Evolutionary conservation across 2,113 vertebrate species (phyloP).

Genomic region (Isurus oxyrinchus): DNA sequence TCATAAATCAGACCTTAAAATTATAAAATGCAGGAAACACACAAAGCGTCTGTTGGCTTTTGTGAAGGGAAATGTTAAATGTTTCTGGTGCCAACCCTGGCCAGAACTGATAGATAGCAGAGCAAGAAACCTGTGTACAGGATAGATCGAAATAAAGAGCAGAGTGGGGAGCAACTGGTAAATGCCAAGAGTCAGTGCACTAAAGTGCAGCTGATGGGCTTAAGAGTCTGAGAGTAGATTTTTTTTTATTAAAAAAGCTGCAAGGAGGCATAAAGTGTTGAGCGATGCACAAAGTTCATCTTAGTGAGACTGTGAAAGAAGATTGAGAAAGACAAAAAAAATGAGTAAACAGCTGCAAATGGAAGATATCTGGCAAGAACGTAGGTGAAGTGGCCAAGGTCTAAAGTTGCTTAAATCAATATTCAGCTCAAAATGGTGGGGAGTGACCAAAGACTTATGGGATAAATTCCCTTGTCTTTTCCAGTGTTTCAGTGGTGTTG

Average conservation of each 20-base stretch:
- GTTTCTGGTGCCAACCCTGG: neutral
- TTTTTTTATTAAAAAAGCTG: neutral
- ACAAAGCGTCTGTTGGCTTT: neutral
- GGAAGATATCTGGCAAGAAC: too few species aligned
- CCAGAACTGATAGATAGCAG: neutral
- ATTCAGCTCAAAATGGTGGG: too few species aligned
- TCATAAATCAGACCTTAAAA: neutral
- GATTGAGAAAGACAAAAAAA: too few species aligned
- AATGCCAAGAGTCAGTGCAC: neutral
- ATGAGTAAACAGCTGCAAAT: too few species aligned
- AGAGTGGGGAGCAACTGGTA: neutral
- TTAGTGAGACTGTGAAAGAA: neutral
- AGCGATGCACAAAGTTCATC: neutral
- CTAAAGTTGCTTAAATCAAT: too few species aligned
- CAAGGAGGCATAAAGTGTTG: neutral
- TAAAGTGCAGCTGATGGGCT: neutral
- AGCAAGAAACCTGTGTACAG: neutral
- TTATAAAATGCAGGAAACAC: neutral
- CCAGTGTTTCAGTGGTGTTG: too few species aligned
- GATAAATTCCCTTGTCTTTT: too few species aligned
- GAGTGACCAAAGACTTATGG: too few species aligned
- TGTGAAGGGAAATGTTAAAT: neutral
- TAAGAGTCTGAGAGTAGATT: too few species aligned
- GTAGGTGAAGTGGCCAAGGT: too few species aligned
- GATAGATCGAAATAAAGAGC: too few species aligned